A percentile compares a stretch with the other conserved stretches of the same genome.
phyloP scores from a whole-genome alignment of 2,113 vertebrate species.

The Pseudopodoces humilis region DNA sequence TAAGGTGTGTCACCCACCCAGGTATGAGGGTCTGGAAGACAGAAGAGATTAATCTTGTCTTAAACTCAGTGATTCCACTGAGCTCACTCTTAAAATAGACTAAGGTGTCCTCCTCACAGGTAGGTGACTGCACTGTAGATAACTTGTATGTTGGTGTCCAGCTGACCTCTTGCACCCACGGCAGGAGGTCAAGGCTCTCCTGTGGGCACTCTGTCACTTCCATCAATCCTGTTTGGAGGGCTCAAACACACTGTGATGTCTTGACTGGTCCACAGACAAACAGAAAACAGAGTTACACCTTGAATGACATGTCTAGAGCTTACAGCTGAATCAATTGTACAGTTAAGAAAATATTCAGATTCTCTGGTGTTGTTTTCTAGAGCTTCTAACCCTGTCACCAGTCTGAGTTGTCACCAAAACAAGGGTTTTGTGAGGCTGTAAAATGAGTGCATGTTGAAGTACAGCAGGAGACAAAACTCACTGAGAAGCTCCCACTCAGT shows the following conservation, averaged over 20 bases:
- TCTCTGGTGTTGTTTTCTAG: neutral
- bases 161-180: neutral
- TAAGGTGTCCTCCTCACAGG: neutral
- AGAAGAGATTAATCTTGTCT: neutral
- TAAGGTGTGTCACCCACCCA: neutral
- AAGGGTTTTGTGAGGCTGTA: neutral
- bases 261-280: neutral
- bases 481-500: neutral
- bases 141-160: neutral
- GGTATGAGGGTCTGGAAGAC: neutral
- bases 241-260: neutral
- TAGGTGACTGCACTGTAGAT: neutral
- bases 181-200: neutral
- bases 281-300: neutral
- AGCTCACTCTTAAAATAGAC: neutral
- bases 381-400: neutral
- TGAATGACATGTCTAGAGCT: neutral
- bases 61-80: neutral
- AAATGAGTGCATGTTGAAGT: neutral
- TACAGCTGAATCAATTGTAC: neutral
- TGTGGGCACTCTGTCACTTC: accelerated
- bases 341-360: neutral
- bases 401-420: neutral
- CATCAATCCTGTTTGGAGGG: neutral
- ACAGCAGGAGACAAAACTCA: neutral